Conservation (phyloP, 2,797 vertebrate species). For the Etheostoma perlongum region DNA sequence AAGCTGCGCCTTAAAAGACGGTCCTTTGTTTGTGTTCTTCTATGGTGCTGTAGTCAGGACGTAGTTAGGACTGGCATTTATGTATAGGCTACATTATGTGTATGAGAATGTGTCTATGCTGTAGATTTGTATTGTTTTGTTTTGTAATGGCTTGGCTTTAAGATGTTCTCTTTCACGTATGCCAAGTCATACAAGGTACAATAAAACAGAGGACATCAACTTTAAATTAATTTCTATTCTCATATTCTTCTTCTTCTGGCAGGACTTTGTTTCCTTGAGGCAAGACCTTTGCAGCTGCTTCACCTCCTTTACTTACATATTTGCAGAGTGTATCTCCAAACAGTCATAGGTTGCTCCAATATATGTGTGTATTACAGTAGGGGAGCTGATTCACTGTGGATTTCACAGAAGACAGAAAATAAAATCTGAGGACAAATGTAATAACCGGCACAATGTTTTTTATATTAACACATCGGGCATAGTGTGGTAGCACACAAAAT, state of each 20-base stretch:
- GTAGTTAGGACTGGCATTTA: too few relatives aligned
- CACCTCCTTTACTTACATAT: slow-evolving; percentile 55
- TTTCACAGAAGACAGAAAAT: slow-evolving; percentile 38
- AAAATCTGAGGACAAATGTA: slow-evolving; percentile 41
- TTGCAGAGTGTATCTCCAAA: slow-evolving; percentile 55
- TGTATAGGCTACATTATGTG: too few relatives aligned
- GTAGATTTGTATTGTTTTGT: too few relatives aligned
- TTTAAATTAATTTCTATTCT: slow-evolving; percentile 36
- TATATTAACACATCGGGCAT: slow-evolving; percentile 28
- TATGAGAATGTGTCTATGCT: too few relatives aligned
- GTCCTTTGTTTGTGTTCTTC: too few relatives aligned
- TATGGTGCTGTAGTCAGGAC: too few relatives aligned
- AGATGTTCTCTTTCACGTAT: slow-evolving; percentile 19
- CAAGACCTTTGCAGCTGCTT: slow-evolving; percentile 55
- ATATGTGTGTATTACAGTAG: slow-evolving; percentile 31
- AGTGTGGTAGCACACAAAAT: slow-evolving; percentile 36
- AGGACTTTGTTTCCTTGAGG: slow-evolving; percentile 53
- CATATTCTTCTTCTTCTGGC: slow-evolving; percentile 20
- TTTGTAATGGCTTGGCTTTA: neutral
- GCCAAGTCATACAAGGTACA: slow-evolving; percentile 17
- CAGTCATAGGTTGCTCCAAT: slow-evolving; percentile 40
- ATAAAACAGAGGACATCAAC: slow-evolving; percentile 25
- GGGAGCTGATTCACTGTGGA: slow-evolving; percentile 36
- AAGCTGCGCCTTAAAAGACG: too few relatives aligned
- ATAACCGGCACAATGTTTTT: slow-evolving; percentile 35